Base-by-base conservation (phyloP, 2,888 invertebrate genomes). In the Auanema sp. region DNA sequence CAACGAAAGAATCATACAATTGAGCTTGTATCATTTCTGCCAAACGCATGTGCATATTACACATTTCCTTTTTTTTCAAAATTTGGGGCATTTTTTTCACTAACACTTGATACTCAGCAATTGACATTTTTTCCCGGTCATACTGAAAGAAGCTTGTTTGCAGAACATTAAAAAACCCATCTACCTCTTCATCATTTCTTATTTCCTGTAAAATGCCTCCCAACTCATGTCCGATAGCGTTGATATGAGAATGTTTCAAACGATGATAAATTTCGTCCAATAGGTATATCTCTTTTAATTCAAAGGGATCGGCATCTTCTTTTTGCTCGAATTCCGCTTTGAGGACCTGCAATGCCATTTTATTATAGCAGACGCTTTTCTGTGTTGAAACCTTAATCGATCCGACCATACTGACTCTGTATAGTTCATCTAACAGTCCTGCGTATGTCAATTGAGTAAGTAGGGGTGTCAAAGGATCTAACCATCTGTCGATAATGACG, bases 381-480 rank as follows among this genome's bases (percentile, higher is more conserved):
- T n/a, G n/a, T n/a, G n/a, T n/a, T n/a, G n/a, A n/a, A n/a, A 71
- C 76, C 59, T 74, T 76, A n/a, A 76, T 64, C 1, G 69, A 69
- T 18, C 69, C 71, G n/a, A 71, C 68, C 66, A 71, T 66, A 58
- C 72, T 66, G 21, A 72, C 61, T n/a, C 68, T 65, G 40, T 67
- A 76, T 4, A 72, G 42, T 21, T 76, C 76, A 59, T 98, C 98
- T 70, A 98, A 92, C 8, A 98, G 88, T 2, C 97, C 98, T 85
- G 96, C 96, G 80, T 97, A 98, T 0, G 97, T 97, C 42, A 96
- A 88, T 83, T 97, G 98, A 0, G 94, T 94, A 0, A 92, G 90
- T 79, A 98, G 87, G 0, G 94, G 92, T 53, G 93, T 92, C 54
- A 97, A 88, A 59, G 94, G 88, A 87, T 99, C 98, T 2, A 94